Conservation (phyloP, 2,797 vertebrate genomes). For the Vireo griseus region DNA sequence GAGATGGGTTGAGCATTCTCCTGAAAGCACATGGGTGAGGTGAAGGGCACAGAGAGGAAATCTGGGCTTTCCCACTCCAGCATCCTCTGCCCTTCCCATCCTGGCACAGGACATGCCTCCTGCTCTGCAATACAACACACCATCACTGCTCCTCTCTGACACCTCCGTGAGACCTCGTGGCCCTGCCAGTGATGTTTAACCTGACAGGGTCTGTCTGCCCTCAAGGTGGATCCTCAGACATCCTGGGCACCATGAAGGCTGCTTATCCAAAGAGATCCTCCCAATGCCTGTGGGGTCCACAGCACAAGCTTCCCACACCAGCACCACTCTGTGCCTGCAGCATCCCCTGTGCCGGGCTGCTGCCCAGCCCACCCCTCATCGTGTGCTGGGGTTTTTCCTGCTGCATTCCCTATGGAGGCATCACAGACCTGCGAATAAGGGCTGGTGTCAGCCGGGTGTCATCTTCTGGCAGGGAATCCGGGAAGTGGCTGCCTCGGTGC, state of each 20-base stretch:
- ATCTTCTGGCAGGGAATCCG: background rate
- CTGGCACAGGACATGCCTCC: background rate
- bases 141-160: background rate
- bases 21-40: background rate
- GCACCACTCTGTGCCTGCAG: background rate
- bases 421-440: background rate
- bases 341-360: rapidly evolving
- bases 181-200: background rate
- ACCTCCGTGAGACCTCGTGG: rapidly evolving
- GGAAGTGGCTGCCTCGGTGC: background rate
- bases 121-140: background rate
- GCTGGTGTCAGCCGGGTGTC: background rate
- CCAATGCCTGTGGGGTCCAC: rapidly evolving
- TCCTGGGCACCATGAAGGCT: background rate
- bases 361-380: background rate
- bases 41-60: background rate
- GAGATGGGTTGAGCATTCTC: rapidly evolving
- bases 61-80: background rate
- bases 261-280: background rate
- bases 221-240: background rate
- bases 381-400: rapidly evolving
- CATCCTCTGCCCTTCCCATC: background rate
- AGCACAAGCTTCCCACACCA: background rate
- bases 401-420: rapidly evolving
- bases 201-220: background rate